Percentiles rank a stretch among this genome's conserved stretches.
Evolutionary conservation across 2,797 vertebrate species (phyloP).

Genomic region (Helostoma temminkii): DNA sequence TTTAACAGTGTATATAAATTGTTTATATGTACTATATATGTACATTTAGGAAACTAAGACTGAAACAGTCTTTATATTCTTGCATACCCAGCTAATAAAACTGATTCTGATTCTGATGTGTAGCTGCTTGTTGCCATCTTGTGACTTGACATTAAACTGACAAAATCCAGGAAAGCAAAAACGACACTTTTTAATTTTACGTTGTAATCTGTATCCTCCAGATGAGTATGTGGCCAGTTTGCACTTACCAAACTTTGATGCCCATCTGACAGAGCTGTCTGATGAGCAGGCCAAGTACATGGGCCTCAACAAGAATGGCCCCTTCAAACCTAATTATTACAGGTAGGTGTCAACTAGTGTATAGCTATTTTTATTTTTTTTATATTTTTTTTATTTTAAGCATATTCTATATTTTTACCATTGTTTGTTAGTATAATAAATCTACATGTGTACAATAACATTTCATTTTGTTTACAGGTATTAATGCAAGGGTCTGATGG

Average conservation of each 20-base stretch:
- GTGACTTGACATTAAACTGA: conserved; percentile 24
- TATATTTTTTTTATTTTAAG: too few species aligned
- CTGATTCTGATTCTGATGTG: neutral
- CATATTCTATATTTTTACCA: neutral
- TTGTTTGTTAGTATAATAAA: neutral
- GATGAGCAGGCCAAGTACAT: conserved; percentile 99
- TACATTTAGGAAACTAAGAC: too few species aligned
- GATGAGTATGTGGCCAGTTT: conserved; percentile 98
- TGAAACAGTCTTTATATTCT: too few species aligned
- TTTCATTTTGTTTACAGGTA: conserved; percentile 77
- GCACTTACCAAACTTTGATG: conserved; percentile 96
- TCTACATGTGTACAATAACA: conserved; percentile 4
- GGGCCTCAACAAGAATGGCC: conserved; percentile 98
- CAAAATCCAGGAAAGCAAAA: conserved; percentile 3
- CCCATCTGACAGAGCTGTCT: conserved; percentile 95
- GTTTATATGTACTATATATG: too few species aligned
- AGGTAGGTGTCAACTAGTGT: conserved; percentile 81
- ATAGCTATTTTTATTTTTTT: too few species aligned
- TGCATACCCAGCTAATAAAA: too few species aligned
- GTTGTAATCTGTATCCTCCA: conserved; percentile 64
- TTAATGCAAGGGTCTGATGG: conserved; percentile 69
- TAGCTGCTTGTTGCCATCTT: conserved; percentile 49
- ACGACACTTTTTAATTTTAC: neutral
- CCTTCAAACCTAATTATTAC: conserved; percentile 99
- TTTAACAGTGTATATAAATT: too few species aligned